These are phyloP conservation scores for Notarius quadriscutis DNA, from an alignment of 2,113 vertebrate species.

Conservation along the genomic window DNA sequence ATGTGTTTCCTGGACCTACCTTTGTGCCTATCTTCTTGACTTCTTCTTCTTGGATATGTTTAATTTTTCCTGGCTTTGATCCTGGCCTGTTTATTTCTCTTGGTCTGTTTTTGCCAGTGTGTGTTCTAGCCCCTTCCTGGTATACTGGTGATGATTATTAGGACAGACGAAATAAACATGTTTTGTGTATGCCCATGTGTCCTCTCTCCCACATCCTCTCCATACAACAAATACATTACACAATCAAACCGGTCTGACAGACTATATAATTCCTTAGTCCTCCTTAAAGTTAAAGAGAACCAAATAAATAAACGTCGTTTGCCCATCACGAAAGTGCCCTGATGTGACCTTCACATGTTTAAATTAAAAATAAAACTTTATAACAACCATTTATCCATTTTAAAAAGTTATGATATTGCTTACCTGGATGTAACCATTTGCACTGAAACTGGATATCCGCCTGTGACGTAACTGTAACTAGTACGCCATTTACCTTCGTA, in stretches of 20 bases:
- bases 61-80: constrained; percentile 2
- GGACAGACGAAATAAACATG: constrained; percentile 17
- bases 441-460: too few relatives aligned
- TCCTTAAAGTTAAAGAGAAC: not conserved
- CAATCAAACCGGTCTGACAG: constrained; percentile 9
- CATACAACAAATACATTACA: not conserved
- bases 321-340: too few relatives aligned
- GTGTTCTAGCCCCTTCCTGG: constrained; percentile 8
- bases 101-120: constrained; percentile 8
- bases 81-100: constrained; percentile 19
- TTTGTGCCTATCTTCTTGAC: not conserved
- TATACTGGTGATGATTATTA: constrained; percentile 17
- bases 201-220: not conserved
- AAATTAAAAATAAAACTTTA: too few relatives aligned
- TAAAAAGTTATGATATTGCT: too few relatives aligned
- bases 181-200: not conserved
- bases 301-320: too few relatives aligned
- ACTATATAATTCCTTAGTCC: not conserved
- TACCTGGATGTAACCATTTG: too few relatives aligned
- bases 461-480: too few relatives aligned
- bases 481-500: too few relatives aligned
- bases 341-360: too few relatives aligned
- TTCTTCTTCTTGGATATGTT: not conserved
- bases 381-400: too few relatives aligned
- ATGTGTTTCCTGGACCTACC: not conserved